Evolutionary conservation across 1,140 invertebrate genomes (phyloP), one percentile per base, ranked within the genome.

Genomic region (Trypoxylus dichotomus): DNA sequence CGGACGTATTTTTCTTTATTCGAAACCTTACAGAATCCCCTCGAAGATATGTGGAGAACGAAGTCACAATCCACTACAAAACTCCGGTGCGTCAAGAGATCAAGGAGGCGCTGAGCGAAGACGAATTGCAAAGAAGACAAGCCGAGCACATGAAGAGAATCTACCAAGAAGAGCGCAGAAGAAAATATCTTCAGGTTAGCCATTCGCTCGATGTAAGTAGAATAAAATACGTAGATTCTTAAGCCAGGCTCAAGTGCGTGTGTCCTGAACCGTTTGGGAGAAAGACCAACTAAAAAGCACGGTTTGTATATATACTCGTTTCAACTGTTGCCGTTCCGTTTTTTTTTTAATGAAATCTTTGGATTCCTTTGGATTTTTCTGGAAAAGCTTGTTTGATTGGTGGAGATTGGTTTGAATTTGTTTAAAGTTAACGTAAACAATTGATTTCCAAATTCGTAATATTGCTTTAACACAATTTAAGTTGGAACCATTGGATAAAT

Each of bases 51-150:
- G 92, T 95, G 82, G 94, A 96, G 88, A 93, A 94, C 82, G 94
- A 97, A 87, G 95, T 97, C 83, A 97, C 95, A 83, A 96, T 97
- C 85, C 95, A 97, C 87, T 97, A 96, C 90, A 91, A 93, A 84
- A 94, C 92, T 63, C 95, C 96, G 54, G 92, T 97, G 75, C 90
- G 95, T 78, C 91, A 94, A 83, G 94, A 96, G 85, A 93, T 95
- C 76, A 94, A 96, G 85, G 94, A 94, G 79, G 88, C 91, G 81
- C 88, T 94, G 80, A 92, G 92, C 81, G 95, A 96, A 86, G 92
- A 95, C 82, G 95, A 97, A 85, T 88, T 97, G 79, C 92, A 93
- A 32, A 88, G 92, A 78, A 90, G 93, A 79, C 96, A 97, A 88
- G 94, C 95, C 47, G 94, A 95, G 85, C 93, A 95, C 82, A 96